A percentile compares a stretch with the other conserved stretches of the same genome.
These are phyloP conservation scores for Tiliqua scincoides DNA, from an alignment of 2,113 vertebrate species.

Conservation along the genomic window DNA sequence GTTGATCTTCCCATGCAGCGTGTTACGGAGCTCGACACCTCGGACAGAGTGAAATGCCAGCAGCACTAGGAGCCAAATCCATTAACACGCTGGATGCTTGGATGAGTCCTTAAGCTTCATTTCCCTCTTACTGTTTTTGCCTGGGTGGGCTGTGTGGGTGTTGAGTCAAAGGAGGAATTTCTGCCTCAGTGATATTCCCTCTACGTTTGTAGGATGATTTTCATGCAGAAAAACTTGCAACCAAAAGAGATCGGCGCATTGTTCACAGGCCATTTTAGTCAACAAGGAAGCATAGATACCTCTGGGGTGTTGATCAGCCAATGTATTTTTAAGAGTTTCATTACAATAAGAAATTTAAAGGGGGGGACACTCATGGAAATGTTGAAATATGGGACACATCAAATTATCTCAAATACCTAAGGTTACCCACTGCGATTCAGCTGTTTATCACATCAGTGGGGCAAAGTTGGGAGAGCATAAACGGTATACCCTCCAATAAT, in stretches of 20 bases:
- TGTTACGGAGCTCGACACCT: background rate
- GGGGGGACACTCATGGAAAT: background rate
- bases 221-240: rapidly evolving
- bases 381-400: no score
- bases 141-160: background rate
- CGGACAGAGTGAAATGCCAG: background rate
- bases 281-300: background rate
- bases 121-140: rapidly evolving
- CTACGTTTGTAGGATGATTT: background rate
- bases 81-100: background rate
- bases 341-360: background rate
- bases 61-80: background rate
- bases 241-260: rapidly evolving
- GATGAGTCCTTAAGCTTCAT: conserved; percentile 10
- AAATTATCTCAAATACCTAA: background rate
- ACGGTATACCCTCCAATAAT: background rate
- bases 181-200: background rate
- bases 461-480: background rate
- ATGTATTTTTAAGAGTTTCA: background rate
- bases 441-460: background rate
- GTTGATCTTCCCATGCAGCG: background rate
- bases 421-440: background rate
- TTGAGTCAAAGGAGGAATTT: rapidly evolving
- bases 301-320: background rate
- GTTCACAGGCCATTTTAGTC: rapidly evolving